A percentile compares a stretch with the other conserved stretches of the same genome.
phyloP scores from a whole-genome alignment of 2,113 vertebrate genomes.

The Fulica atra region DNA sequence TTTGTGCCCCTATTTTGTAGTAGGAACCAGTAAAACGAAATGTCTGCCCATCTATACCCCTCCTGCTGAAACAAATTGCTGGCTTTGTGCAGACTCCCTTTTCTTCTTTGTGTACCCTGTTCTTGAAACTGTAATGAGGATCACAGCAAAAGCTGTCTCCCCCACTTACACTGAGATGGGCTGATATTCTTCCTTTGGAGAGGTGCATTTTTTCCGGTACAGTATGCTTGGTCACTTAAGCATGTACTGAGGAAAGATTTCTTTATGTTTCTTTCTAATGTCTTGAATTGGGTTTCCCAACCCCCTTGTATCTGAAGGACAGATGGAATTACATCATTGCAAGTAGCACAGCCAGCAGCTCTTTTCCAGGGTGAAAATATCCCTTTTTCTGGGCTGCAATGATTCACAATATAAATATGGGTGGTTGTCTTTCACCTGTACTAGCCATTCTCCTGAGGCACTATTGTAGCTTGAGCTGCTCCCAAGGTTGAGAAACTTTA shows the following conservation, averaged over 20 bases:
- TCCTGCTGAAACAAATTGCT: rapidly evolving
- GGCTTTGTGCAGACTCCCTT: neutral
- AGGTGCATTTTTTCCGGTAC: neutral
- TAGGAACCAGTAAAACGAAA: neutral
- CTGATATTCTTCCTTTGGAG: neutral
- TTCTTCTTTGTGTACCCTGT: neutral
- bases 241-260: neutral
- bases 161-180: neutral
- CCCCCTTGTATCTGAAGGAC: neutral
- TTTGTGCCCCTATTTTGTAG: neutral
- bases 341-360: neutral
- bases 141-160: neutral
- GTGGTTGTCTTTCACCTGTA: neutral
- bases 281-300: neutral
- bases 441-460: neutral
- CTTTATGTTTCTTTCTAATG: neutral
- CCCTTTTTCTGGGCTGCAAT: neutral
- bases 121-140: neutral
- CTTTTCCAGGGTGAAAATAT: neutral
- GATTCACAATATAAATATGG: neutral
- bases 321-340: neutral
- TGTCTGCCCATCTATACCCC: neutral
- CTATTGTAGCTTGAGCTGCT: neutral
- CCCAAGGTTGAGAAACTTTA: neutral
- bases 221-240: neutral